These are phyloP conservation scores for Graptemys geographica DNA, from an alignment of 2,797 vertebrate genomes.

Conservation along the genomic window DNA sequence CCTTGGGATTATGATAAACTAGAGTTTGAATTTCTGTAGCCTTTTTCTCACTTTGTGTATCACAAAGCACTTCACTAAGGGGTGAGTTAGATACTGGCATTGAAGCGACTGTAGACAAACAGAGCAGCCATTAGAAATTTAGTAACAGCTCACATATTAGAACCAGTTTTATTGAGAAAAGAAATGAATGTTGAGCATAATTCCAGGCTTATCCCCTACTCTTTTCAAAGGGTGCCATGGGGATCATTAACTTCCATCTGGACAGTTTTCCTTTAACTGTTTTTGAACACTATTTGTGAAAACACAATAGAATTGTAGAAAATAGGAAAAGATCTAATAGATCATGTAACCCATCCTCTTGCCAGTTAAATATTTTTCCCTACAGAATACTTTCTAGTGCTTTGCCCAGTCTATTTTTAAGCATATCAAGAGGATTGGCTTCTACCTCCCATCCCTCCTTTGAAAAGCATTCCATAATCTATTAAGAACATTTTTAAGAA, in stretches of 20 bases:
- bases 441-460: neutral
- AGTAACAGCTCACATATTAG: constrained; percentile 60
- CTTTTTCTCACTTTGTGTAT: neutral
- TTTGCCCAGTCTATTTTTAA: constrained; percentile 60
- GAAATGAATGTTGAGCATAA: constrained; percentile 63
- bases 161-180: constrained; percentile 61
- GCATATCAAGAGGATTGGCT: constrained; percentile 53
- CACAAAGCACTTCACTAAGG: constrained; percentile 12
- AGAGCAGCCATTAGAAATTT: constrained; percentile 51
- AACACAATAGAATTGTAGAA: constrained; percentile 56
- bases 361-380: constrained; percentile 58
- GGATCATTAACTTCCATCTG: constrained; percentile 75
- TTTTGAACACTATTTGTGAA: constrained; percentile 66
- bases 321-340: constrained; percentile 64
- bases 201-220: constrained; percentile 45
- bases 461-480: constrained; percentile 64
- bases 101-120: constrained; percentile 47
- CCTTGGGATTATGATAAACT: neutral
- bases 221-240: constrained; percentile 58
- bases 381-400: constrained; percentile 56
- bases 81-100: constrained; percentile 8
- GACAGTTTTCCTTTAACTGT: constrained; percentile 64
- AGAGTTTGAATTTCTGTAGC: neutral
- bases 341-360: constrained; percentile 53
- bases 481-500: constrained; percentile 51